Evolutionary conservation across 2,888 invertebrate species (phyloP), one percentile per base, ranked within the genome.

Genomic region (Diachrysia chrysitis): DNA sequence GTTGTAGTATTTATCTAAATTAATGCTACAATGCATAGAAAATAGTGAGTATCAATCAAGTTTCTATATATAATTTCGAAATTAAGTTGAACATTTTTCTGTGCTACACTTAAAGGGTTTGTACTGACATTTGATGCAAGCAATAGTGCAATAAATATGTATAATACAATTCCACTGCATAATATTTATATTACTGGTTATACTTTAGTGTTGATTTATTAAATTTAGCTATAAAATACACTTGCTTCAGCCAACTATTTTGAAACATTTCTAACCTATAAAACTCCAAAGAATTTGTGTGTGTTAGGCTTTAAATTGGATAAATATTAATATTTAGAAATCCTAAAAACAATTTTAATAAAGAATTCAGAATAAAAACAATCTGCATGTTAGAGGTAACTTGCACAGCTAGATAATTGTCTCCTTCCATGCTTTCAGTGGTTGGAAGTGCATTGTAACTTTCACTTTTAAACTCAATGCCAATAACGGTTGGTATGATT

Each of bases 381-480:
- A 62, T 69, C 58, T 63, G 62, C 72, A 75, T 78, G 76, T 76
- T 76, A 69, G 69, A 71, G 46, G 58, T 63, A 48, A 63, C 76
- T 82, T 80, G 80, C 76, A 81, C 79, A 63, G 77, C 85, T 87
- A 87, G 85, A 84, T 87, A 88, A 88, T 89, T 86, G 86, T 87
- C 82, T 83, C 75, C 85, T 82, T 89, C 86, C 85, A 88, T 90
- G 88, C 89, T 90, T 90, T 90, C 84, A 85, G 87, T 85, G 85
- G 86, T 84, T 83, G 84, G 85, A 84, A 87, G 89, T 90, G 90
- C 89, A 92, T 87, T 86, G 85, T 84, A 80, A 94, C 95, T 95
- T 95, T 95, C 95, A 95, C 95, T 95, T 94, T 92, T 93, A 90
- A 86, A 90, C 90, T 93, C 92, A 93, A 93, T 94, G 93, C 93